phyloP scores from a whole-genome alignment of 2,113 vertebrate species.

The Gasterosteus nipponicus region DNA sequence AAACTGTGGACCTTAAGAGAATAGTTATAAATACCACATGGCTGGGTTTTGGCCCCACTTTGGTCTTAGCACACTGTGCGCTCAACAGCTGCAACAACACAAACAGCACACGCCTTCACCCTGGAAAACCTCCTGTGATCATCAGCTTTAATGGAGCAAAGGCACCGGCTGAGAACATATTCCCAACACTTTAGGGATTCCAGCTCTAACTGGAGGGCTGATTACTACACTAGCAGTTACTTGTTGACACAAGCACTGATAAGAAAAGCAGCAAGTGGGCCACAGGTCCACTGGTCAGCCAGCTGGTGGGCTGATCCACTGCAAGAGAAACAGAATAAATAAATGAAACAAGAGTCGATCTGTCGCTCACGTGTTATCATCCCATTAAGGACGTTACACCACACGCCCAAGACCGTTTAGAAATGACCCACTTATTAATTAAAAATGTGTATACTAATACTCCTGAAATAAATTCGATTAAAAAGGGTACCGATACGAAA shows the following conservation, averaged over 20 bases:
- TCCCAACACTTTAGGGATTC: background rate
- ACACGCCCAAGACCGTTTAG: background rate
- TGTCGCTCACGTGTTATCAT: too few species aligned
- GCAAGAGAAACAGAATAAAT: too few species aligned
- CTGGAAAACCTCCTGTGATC: background rate
- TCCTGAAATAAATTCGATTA: too few species aligned
- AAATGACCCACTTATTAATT: background rate
- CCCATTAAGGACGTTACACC: too few species aligned
- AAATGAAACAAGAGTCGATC: too few species aligned
- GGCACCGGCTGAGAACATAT: background rate
- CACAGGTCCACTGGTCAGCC: background rate
- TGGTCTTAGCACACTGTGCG: background rate
- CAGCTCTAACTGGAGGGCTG: background rate
- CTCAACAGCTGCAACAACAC: slow-evolving; percentile 2
- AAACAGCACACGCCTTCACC: background rate
- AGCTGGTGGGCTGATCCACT: too few species aligned
- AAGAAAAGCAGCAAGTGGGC: background rate
- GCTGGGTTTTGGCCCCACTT: background rate
- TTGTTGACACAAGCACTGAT: background rate
- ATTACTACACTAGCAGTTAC: background rate
- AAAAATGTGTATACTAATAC: background rate
- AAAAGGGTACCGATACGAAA: background rate
- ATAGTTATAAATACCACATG: slow-evolving; percentile 3
- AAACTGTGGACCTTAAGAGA: background rate
- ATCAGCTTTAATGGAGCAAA: background rate